A percentile compares a stretch with the other conserved stretches of the same genome.
phyloP scores from a whole-genome alignment of 1,140 invertebrate genomes.

The Drosophila lini region DNA sequence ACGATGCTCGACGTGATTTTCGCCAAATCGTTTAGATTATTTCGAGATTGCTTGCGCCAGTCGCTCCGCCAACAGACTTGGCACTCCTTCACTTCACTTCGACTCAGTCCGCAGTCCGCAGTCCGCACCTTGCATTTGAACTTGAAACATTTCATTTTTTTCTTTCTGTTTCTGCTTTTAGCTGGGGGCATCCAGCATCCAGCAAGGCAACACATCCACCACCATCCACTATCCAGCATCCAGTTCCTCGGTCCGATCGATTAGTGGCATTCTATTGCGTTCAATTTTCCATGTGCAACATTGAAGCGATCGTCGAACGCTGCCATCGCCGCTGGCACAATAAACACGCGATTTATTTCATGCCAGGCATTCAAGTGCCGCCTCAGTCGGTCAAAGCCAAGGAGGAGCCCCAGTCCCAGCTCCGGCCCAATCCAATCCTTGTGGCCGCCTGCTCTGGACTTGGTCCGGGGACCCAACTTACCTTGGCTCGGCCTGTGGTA shows the following conservation, averaged over 20 bases:
- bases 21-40: constrained; percentile 83
- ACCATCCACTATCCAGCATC: constrained; percentile 21
- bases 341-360: constrained; percentile 83
- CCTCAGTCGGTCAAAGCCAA: constrained; percentile 76
- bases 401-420: constrained; percentile 45
- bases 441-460: constrained; percentile 34
- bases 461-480: constrained; percentile 35
- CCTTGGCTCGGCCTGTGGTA: constrained; percentile 61
- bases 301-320: constrained; percentile 63
- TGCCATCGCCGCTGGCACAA: constrained; percentile 73
- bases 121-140: constrained; percentile 80
- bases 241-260: constrained; percentile 65
- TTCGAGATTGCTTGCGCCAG: constrained; percentile 81
- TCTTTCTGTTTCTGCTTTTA: constrained; percentile 46
- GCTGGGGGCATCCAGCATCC: constrained; percentile 57
- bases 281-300: constrained; percentile 82
- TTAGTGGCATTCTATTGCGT: constrained; percentile 83
- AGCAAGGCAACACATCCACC: constrained; percentile 15
- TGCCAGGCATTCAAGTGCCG: constrained; percentile 80
- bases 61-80: constrained; percentile 31
- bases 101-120: background rate
- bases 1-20: constrained; percentile 77
- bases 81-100: constrained; percentile 35
- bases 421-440: constrained; percentile 22
- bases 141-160: constrained; percentile 82